Base-by-base conservation (phyloP, 2,797 vertebrate genomes). In the Gymnothorax reevesii region DNA sequence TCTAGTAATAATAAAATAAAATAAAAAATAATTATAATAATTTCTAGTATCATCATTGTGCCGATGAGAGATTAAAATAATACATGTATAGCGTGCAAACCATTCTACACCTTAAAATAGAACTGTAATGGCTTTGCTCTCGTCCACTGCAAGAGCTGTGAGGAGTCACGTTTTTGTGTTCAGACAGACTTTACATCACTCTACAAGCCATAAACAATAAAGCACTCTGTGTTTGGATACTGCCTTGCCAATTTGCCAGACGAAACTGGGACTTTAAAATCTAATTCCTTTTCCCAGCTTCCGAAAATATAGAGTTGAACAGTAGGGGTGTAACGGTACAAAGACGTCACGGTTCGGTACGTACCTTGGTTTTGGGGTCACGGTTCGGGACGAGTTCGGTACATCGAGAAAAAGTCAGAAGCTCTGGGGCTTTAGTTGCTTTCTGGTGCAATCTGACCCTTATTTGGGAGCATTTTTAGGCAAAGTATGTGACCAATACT, bases 241-340 rank as follows among this genome's bases (percentile, higher is more conserved):
- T 80, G 77, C 77, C 77, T 80, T 20, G 55, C 42, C n/a, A 80
- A 49, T 27, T 80, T 80, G 55, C 77, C 77, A 22, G 77, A 49
- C 49, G 54, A 80, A 49, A 3, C 52, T 54, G 49, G 5, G 20
- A 55, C 77, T 80, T 80, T 80, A 80, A n/a, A 20, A 52, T 80
- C 77, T 80, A 52, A 22, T 54, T 17, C 22, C 49, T 80, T 80
- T 80, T 20, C 49, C 25, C 49, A 55, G 49, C 77, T 80, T 80
- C 77, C 22, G 52, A 80, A 80, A 80, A 55, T 52, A 80, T 52
- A 80, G n/a, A 49, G n/a, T 80, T 80, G 77, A 49, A 80, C 77
- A n/a, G n/a, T n/a, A n/a, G n/a, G n/a, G n/a, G n/a, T n/a, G n/a
- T n/a, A n/a, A n/a, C n/a, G n/a, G n/a, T n/a, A n/a, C n/a, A n/a